A percentile compares a stretch with the other conserved stretches of the same genome.
Evolutionary conservation across 2,797 vertebrate species (phyloP).

Genomic region (Rhyacichthys aspro): DNA sequence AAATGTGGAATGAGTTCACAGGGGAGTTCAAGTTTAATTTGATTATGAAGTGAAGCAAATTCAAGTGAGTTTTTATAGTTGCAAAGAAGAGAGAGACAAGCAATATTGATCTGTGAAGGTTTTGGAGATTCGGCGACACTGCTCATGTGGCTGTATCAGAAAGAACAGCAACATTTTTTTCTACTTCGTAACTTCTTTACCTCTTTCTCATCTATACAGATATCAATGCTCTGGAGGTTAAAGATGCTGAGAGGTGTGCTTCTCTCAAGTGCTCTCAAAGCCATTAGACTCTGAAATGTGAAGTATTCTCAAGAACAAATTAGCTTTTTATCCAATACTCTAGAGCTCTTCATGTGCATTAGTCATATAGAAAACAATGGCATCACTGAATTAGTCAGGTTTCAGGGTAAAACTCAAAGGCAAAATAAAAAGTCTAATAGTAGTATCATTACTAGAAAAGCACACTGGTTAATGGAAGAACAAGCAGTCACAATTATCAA

Average conservation of each 20-base stretch:
- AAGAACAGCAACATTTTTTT: neutral
- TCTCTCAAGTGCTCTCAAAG: conserved; percentile 32
- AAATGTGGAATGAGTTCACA: neutral
- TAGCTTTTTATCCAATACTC: conserved; percentile 30
- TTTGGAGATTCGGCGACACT: neutral
- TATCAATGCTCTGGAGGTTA: conserved; percentile 25
- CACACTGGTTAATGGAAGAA: too few relatives aligned
- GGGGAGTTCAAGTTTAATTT: neutral
- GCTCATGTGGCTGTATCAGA: neutral
- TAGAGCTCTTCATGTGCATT: conserved; percentile 17
- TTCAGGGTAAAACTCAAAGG: too few relatives aligned
- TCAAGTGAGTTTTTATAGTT: neutral
- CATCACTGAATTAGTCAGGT: conserved; percentile 3
- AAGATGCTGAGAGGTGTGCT: conserved; percentile 20
- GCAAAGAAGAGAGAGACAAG: neutral
- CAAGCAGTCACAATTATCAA: too few relatives aligned
- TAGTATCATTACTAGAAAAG: too few relatives aligned
- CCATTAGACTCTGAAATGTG: conserved; percentile 28
- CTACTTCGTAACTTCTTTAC: neutral
- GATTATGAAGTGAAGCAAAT: neutral
- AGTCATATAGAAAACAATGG: neutral
- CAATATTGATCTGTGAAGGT: neutral
- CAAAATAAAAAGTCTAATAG: too few relatives aligned
- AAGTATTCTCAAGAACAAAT: conserved; percentile 45
- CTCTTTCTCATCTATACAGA: neutral